Evolutionary conservation across 2,888 invertebrate species (phyloP), one percentile per base, ranked within the genome.

Genomic region (Pimpla rufipes): DNA sequence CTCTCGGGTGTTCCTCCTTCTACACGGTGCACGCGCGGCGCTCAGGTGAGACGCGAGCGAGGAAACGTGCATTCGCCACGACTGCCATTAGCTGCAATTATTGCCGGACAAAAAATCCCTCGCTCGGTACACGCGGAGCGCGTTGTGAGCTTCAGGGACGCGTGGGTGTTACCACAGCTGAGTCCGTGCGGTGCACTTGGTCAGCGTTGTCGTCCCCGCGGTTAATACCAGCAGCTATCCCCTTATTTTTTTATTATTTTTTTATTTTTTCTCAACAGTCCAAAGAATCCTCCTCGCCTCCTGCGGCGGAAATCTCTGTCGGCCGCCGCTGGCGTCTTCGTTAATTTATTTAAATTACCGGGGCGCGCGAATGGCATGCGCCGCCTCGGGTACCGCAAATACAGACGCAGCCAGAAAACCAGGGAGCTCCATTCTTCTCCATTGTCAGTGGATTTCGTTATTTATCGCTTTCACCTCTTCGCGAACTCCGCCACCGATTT

Each of bases 261-360:
- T 45, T 71, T 23, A 57, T 29, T 59, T 71, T 71, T 42, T 0
- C 8, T 67, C 16, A 11, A 11, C 45, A n/a, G 10, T 59, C 0
- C 45, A 71, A 62, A 55, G 73, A 50, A 79, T 70, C 37, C 62
- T 42, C 40, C 71, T 62, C 55, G 45, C 47, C 10, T 45, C 18
- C 10, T n/a, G n/a, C n/a, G 11, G 1, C 50, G 10, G 57, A 64
- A 13, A 13, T 59, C 55, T 47, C 40, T 35, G 62, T 42, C 71
- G n/a, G 23, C 71, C 50, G 21, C 50, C 50, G 23, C 71, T 77
- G 62, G 76, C 73, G 85, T 87, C 86, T 87, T 86, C 88, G 90
- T 91, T 91, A 91, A 91, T 91, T 91, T 91, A 90, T 91, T 91
- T 89, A 90, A 91, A 91, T 90, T 91, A 89, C 90, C 88, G 81